Percentiles rank a stretch among this genome's conserved stretches.
Conservation (phyloP, 2,797 vertebrate genomes). For the Gobionotothen gibberifrons region DNA sequence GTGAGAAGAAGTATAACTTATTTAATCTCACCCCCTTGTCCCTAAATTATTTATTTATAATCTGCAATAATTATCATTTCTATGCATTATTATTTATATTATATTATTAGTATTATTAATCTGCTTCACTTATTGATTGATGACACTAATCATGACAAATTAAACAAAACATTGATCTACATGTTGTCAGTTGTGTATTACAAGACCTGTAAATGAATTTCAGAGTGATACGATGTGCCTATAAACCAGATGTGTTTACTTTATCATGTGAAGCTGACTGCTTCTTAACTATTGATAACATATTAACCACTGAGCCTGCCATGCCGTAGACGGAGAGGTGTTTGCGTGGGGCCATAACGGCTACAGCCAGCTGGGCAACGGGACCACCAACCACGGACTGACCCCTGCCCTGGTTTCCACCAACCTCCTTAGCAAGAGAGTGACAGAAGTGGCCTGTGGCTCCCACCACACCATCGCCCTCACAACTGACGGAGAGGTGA, state of each 20-base stretch:
- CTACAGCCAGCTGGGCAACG: conserved; percentile 96
- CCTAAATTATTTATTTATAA: too few species aligned
- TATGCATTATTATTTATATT: too few species aligned
- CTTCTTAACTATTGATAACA: conserved; percentile 35
- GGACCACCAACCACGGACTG: conserved; percentile 92
- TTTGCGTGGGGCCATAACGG: conserved; percentile 98
- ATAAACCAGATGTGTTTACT: background rate
- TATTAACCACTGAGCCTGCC: conserved; percentile 49
- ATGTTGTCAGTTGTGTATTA: background rate
- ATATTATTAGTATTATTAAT: too few species aligned
- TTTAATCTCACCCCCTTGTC: too few species aligned
- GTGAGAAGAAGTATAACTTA: too few species aligned
- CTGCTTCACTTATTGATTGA: too few species aligned
- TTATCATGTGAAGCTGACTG: background rate
- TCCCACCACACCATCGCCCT: conserved; percentile 97
- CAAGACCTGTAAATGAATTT: background rate
- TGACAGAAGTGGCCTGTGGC: conserved; percentile 94
- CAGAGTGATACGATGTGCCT: background rate
- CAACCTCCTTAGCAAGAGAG: conserved; percentile 93
- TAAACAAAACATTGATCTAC: background rate
- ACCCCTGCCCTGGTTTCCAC: conserved; percentile 93
- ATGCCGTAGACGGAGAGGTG: conserved; percentile 92
- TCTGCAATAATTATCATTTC: too few species aligned
- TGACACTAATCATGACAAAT: too few species aligned
- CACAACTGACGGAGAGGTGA: conserved; percentile 95